Evolutionary conservation across 2,888 invertebrate genomes (phyloP).

Genomic region (Axea sp.): DNA sequence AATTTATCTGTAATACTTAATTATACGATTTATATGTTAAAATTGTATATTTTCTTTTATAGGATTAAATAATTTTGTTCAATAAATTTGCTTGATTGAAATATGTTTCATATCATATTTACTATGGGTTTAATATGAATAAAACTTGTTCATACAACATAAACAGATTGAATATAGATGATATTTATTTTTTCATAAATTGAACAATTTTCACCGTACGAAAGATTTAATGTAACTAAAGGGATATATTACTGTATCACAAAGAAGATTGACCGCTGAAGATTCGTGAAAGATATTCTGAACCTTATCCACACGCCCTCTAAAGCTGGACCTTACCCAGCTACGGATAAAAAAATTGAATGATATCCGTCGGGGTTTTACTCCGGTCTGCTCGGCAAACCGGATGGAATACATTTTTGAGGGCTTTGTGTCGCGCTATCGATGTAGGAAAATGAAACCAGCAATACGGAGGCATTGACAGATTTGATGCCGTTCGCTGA

Average conservation of each 20-base stretch:
- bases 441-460: conserved; percentile 76
- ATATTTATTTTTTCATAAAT: conserved; percentile 15
- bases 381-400: conserved; percentile 57
- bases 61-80: no score
- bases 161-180: no score
- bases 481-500: conserved; percentile 74
- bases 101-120: no score
- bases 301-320: conserved; percentile 50
- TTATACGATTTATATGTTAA: no score
- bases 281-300: conserved; percentile 48
- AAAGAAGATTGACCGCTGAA: conserved; percentile 51
- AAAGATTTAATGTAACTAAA: conserved; percentile 23
- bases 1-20: no score
- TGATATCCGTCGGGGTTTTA: conserved; percentile 66
- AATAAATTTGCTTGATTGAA: no score
- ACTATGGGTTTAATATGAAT: no score
- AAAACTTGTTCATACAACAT: no score
- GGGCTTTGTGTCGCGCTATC: conserved; percentile 72
- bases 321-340: no score
- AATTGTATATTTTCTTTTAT: no score
- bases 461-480: conserved; percentile 76
- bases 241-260: conserved; percentile 29
- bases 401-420: conserved; percentile 72
- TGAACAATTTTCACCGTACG: conserved; percentile 11
- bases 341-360: conserved; percentile 68